A percentile compares a stretch with the other conserved stretches of the same genome.
Evolutionary conservation across 2,797 vertebrate species (phyloP).

Genomic region (Eleutherodactylus coqui): DNA sequence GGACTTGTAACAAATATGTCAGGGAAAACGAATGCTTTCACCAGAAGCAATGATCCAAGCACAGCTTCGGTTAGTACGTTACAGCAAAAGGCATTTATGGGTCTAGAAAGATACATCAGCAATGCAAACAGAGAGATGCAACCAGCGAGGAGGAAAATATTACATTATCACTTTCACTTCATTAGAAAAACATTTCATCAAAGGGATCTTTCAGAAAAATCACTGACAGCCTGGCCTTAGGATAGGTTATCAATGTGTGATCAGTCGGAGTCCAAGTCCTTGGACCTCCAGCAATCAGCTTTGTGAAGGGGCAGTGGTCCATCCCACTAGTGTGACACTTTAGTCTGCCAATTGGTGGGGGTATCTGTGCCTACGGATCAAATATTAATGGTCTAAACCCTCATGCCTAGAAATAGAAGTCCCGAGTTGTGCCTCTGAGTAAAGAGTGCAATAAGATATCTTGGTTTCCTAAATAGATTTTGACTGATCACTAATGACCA

Average conservation of each 20-base stretch:
- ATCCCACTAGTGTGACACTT: too few species aligned
- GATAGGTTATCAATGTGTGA: too few species aligned
- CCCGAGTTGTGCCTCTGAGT: too few species aligned
- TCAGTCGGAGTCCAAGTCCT: too few species aligned
- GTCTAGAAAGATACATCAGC: slow-evolving; percentile 20
- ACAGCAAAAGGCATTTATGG: neutral
- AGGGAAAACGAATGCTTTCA: slow-evolving; percentile 22
- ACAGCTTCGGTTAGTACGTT: neutral
- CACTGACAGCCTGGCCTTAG: neutral
- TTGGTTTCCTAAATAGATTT: too few species aligned
- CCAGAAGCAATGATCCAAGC: slow-evolving; percentile 5
- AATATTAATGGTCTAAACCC: neutral
- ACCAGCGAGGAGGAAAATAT: neutral
- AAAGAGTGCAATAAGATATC: too few species aligned
- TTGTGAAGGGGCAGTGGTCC: too few species aligned
- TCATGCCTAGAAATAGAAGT: neutral
- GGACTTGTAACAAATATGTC: slow-evolving; percentile 21
- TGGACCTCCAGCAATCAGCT: too few species aligned
- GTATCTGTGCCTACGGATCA: neutral
- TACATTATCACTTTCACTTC: neutral
- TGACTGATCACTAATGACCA: too few species aligned
- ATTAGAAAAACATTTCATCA: neutral
- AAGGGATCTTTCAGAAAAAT: neutral
- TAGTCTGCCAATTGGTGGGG: neutral
- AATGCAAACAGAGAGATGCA: neutral